Percentiles rank a stretch among this genome's conserved stretches.
phyloP scores from a whole-genome alignment of 2,113 vertebrate genomes.

The Empidonax alnorum region DNA sequence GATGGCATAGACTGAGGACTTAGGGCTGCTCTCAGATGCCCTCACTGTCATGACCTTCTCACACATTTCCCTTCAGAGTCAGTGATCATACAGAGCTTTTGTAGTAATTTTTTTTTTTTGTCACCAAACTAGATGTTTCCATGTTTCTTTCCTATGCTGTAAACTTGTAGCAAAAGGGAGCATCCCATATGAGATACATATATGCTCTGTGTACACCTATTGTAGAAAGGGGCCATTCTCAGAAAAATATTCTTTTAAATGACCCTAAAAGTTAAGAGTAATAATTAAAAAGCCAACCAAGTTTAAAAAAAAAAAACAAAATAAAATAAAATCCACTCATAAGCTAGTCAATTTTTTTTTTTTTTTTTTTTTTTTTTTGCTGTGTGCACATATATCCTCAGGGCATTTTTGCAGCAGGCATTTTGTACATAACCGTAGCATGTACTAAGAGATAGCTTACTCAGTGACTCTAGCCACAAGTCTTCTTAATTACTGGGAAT shows the following conservation, averaged over 20 bases:
- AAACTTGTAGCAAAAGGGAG: not conserved
- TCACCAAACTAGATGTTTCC: not conserved
- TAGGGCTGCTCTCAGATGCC: not conserved
- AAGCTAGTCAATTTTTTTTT: too few relatives aligned
- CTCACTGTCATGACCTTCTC: not conserved
- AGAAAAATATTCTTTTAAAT: not conserved
- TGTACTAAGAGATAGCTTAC: not conserved
- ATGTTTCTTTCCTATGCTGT: not conserved
- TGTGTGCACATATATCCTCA: not conserved
- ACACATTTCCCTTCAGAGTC: not conserved
- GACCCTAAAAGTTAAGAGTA: not conserved
- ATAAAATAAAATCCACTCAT: not conserved
- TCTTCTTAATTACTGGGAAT: not conserved
- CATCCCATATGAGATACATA: not conserved
- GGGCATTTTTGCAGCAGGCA: not conserved
- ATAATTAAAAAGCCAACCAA: not conserved
- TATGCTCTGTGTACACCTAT: not conserved
- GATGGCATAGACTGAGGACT: not conserved
- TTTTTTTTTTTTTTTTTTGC: too few relatives aligned
- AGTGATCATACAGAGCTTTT: not conserved
- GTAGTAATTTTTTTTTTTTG: not conserved
- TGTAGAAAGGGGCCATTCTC: accelerated
- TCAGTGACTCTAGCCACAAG: not conserved
- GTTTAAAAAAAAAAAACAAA: not conserved
- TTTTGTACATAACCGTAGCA: not conserved